Evolutionary conservation across 2,113 vertebrate genomes (phyloP).

Genomic region (Channa maculata): DNA sequence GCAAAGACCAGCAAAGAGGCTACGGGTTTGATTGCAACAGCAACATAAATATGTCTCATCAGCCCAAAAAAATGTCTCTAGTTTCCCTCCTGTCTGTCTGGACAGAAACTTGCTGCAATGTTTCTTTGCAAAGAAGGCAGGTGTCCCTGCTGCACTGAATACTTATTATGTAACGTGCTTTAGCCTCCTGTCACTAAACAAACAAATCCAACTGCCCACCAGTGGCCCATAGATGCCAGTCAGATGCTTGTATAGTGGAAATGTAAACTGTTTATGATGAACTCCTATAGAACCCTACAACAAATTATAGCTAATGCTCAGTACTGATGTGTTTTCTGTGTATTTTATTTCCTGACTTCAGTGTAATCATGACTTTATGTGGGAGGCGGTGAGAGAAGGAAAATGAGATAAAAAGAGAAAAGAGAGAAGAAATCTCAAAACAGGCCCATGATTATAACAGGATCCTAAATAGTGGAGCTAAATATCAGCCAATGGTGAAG

Average conservation of each 20-base stretch:
- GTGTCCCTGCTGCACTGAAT: conserved; percentile 72
- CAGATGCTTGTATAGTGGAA: not conserved
- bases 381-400: conserved; percentile 63
- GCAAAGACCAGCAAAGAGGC: conserved; percentile 7
- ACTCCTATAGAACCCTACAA: not conserved
- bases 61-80: conserved; percentile 27
- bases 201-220: conserved; percentile 74
- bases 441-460: conserved; percentile 62
- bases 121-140: conserved; percentile 59
- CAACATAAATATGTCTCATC: conserved; percentile 31
- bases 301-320: conserved; percentile 5
- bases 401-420: conserved; percentile 58
- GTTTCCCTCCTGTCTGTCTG: conserved; percentile 47
- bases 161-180: conserved; percentile 79
- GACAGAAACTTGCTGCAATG: conserved; percentile 41
- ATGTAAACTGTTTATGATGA: not conserved
- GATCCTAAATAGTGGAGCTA: conserved; percentile 47
- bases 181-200: conserved; percentile 77
- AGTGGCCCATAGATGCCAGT: conserved; percentile 63
- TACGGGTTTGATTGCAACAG: conserved; percentile 21
- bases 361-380: conserved; percentile 71
- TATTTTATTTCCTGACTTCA: conserved; percentile 61
- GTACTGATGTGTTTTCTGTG: conserved; percentile 29
- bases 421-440: conserved; percentile 62
- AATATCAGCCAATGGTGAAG: conserved; percentile 33